phyloP scores from a whole-genome alignment of 2,888 invertebrate genomes.

The Meandrusa payeni region DNA sequence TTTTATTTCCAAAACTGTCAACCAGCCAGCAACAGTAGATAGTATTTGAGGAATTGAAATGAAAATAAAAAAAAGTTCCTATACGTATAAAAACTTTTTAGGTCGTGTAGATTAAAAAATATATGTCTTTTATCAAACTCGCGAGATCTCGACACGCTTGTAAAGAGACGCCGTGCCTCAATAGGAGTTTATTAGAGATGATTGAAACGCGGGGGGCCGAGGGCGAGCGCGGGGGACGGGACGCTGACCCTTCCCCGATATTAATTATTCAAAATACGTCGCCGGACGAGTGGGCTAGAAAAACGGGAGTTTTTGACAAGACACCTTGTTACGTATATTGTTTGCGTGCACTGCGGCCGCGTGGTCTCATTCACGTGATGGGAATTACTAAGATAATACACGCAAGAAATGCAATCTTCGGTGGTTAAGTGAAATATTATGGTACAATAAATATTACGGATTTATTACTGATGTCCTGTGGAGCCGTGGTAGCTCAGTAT shows the following conservation, averaged over 20 bases:
- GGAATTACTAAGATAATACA: too few species aligned
- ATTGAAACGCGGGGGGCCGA: constrained; percentile 48
- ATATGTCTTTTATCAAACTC: constrained; percentile 1
- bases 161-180: constrained; percentile 38
- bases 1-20: background rate
- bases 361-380: constrained; percentile 29
- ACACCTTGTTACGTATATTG: constrained; percentile 50
- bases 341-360: constrained; percentile 37
- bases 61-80: background rate
- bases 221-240: too few species aligned
- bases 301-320: constrained; percentile 41
- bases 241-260: constrained; percentile 61
- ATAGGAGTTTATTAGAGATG: constrained; percentile 68
- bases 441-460: too few species aligned
- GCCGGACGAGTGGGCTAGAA: constrained; percentile 30
- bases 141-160: constrained; percentile 14
- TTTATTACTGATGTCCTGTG: too few species aligned
- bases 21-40: background rate
- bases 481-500: too few species aligned
- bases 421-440: too few species aligned
- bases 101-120: background rate
- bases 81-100: too few species aligned
- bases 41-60: too few species aligned
- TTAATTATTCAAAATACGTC: constrained; percentile 76
- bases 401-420: too few species aligned